A percentile compares a stretch with the other conserved stretches of the same genome.
phyloP scores from a whole-genome alignment of 2,888 invertebrate species.

The Melolontha melolontha region DNA sequence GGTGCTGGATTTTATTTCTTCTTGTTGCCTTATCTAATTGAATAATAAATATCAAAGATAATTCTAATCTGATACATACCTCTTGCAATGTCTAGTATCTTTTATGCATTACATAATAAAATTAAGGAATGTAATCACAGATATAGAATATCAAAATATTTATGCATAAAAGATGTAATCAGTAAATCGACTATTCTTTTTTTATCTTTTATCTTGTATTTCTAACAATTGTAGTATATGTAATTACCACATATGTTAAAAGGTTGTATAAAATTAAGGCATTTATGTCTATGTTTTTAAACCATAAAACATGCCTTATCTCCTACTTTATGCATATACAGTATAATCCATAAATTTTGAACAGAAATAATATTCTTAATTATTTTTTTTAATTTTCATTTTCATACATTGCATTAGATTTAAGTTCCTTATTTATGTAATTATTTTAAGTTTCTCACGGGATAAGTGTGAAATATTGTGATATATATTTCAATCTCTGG shows the following conservation, averaged over 20 bases:
- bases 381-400: too few species aligned
- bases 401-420: too few species aligned
- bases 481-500: too few species aligned
- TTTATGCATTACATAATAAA: too few species aligned
- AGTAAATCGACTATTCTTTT: neutral
- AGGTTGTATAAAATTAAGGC: constrained; percentile 2
- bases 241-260: neutral
- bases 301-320: constrained; percentile 2
- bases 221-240: neutral
- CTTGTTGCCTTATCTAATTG: neutral
- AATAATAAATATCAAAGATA: constrained; percentile 7
- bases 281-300: constrained; percentile 5
- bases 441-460: too few species aligned
- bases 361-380: too few species aligned
- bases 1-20: constrained; percentile 11
- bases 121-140: too few species aligned
- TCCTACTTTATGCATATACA: neutral
- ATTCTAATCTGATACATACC: neutral
- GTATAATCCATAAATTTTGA: neutral
- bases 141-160: too few species aligned
- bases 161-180: too few species aligned
- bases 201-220: neutral
- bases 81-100: constrained; percentile 1
- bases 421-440: too few species aligned
- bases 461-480: too few species aligned